Base-by-base conservation (phyloP, 2,113 vertebrate species). In the Syrrhaptes paradoxus region DNA sequence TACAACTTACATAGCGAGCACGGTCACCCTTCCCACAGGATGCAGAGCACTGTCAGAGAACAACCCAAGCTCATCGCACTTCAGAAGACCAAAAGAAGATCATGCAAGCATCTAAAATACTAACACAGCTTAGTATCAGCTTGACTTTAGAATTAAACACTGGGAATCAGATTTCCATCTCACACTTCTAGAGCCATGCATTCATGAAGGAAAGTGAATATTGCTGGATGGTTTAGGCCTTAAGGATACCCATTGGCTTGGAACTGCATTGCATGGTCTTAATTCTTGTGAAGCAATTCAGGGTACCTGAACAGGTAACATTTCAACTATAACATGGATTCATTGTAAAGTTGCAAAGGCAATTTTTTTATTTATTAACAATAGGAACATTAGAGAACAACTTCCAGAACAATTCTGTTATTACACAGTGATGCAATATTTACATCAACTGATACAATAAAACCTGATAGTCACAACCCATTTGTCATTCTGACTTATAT, bases 1-100 rank as follows among this genome's bases (percentile, higher is more conserved):
- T 98, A 90, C 99, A 99, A 94, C 99, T 99, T 76, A 99, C 99
- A 10, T 99, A 99, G 31, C 99, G 99, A 68, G 98, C 99, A 34
- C 96, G 98, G 88, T 97, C 97, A 7, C 99, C 99, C 70, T 98
- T 98, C 79, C 99, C 99, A 95, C 99, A 99, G 55, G 99, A 98
- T 46, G 98, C 99, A 0, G 99, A 99, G 86, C 99, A 99, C 99
- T 99, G 94, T 28, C 65, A 95, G 91, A 93, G 75, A 97, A 94
- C 25, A 94, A 79, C n/a, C 48, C 85, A 88, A 72, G 38, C n/a
- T 86, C 45, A 75, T 8, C 3, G 31, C 55, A 75, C 16, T 90
- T 91, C 5, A 71, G 45, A 18, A 91, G 32, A 67, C 20, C 67
- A 52, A 82, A 77, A 66, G 5, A 67, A 77, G 32, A 66, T 22